Evolutionary conservation across 2,797 vertebrate species (phyloP).

Genomic region (Scarus forsteni): DNA sequence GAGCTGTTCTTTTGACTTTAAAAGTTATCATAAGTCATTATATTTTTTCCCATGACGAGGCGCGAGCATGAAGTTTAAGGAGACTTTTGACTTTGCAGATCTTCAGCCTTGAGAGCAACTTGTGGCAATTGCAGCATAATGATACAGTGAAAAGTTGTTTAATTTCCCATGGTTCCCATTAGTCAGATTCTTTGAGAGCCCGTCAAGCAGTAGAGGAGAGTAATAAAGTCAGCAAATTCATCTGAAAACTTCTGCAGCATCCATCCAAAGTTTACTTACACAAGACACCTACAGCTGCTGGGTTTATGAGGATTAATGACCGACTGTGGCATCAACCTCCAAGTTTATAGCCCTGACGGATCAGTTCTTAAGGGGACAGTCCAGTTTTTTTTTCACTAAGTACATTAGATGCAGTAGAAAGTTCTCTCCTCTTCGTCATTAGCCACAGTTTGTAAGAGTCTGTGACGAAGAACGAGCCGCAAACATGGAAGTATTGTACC

Average conservation of each 20-base stretch:
- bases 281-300: not conserved
- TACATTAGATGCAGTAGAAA: too few relatives aligned
- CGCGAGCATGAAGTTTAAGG: not conserved
- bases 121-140: not conserved
- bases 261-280: not conserved
- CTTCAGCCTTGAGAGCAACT: too few relatives aligned
- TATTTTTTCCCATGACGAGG: not conserved
- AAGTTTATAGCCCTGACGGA: too few relatives aligned
- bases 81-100: not conserved
- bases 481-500: too few relatives aligned
- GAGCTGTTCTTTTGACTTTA: not conserved
- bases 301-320: too few relatives aligned
- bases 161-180: slow-evolving; percentile 12
- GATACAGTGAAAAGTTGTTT: slow-evolving; percentile 1
- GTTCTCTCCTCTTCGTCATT: too few relatives aligned
- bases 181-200: slow-evolving; percentile 9
- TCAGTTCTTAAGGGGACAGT: too few relatives aligned
- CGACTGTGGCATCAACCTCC: too few relatives aligned
- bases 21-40: not conserved
- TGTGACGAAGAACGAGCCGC: too few relatives aligned
- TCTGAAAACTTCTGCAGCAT: not conserved
- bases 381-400: too few relatives aligned
- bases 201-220: not conserved
- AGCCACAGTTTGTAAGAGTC: too few relatives aligned
- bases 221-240: too few relatives aligned